These are phyloP conservation scores for Cenopis cana DNA, from an alignment of 2,888 invertebrate species.

Conservation along the genomic window DNA sequence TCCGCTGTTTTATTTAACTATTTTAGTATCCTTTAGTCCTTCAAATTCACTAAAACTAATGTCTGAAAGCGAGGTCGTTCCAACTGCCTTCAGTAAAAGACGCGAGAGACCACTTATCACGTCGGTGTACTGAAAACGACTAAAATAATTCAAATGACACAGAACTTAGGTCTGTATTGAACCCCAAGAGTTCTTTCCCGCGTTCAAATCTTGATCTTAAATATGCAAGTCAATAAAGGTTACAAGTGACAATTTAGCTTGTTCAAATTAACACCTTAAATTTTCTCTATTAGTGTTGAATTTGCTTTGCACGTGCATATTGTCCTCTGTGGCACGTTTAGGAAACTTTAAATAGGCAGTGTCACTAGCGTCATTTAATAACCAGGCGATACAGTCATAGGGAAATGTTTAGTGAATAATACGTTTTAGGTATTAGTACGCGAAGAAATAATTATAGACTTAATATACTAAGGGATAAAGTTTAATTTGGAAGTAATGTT, in stretches of 20 bases:
- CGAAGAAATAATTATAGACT: neutral
- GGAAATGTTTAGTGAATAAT: slow-evolving; percentile 18
- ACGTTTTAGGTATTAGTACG: neutral
- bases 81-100: neutral
- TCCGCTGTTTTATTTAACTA: neutral
- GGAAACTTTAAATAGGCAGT: too few relatives aligned
- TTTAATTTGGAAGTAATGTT: too few relatives aligned
- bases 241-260: neutral
- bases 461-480: neutral
- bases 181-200: slow-evolving; percentile 12
- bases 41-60: neutral
- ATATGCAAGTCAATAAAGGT: neutral
- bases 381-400: slow-evolving; percentile 3
- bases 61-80: too few relatives aligned
- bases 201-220: neutral
- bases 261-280: neutral
- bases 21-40: neutral
- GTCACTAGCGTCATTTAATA: neutral
- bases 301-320: neutral
- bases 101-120: neutral
- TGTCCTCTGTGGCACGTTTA: too few relatives aligned
- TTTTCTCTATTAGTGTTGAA: neutral
- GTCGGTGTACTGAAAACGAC: neutral
- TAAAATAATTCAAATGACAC: neutral
- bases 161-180: neutral